Evolutionary conservation across 2,888 invertebrate genomes (phyloP).

Genomic region (Drosophila tripunctata): DNA sequence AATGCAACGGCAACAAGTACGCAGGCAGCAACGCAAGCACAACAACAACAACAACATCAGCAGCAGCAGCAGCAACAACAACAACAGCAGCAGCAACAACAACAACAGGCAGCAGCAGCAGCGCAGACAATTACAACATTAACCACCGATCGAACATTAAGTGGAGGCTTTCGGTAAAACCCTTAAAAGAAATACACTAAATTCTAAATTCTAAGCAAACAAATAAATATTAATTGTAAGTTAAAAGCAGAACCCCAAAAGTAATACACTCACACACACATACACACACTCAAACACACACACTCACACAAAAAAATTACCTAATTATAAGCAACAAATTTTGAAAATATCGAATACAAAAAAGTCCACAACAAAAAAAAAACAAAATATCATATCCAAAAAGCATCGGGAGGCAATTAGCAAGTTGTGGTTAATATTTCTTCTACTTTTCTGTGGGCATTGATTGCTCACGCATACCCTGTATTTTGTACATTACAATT

Average conservation of each 20-base stretch:
- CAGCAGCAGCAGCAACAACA: conserved; percentile 18
- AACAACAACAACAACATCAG: conserved; percentile 33
- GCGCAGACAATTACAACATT: conserved; percentile 50
- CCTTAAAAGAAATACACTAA: neutral
- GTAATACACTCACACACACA: neutral
- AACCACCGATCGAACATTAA: conserved; percentile 51
- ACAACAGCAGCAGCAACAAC: conserved; percentile 40
- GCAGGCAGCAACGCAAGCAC: conserved; percentile 28
- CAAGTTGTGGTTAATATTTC: no score
- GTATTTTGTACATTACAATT: conserved; percentile 4
- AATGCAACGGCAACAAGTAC: conserved; percentile 34
- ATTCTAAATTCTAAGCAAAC: neutral
- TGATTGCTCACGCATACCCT: conserved; percentile 1
- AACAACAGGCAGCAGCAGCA: conserved; percentile 14
- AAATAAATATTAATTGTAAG: conserved; percentile 5
- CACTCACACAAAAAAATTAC: no score
- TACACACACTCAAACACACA: conserved; percentile 2
- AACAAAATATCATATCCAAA: conserved; percentile 17
- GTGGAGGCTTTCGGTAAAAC: conserved; percentile 63
- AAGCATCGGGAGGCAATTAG: conserved; percentile 13
- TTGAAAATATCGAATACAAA: neutral
- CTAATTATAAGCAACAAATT: neutral
- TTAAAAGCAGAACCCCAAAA: conserved; percentile 13
- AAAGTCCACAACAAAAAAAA: no score
- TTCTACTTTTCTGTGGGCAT: neutral